Conservation (phyloP, 2,888 invertebrate genomes). For the Andrena haemorrhoa region DNA sequence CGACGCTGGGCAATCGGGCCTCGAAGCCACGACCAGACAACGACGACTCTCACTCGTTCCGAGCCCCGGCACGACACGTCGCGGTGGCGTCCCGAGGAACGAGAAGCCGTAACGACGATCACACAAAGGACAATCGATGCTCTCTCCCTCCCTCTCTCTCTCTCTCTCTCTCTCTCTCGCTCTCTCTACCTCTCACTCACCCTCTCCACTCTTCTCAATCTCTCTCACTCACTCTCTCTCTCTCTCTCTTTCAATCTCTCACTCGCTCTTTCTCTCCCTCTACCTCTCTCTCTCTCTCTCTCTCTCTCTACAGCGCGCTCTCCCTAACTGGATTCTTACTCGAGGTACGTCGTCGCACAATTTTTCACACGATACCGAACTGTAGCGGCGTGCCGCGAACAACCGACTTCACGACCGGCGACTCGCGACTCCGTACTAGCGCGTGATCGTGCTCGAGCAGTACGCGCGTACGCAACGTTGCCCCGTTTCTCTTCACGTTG, state of each 20-base stretch:
- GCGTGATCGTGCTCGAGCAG: neutral
- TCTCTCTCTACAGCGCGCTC: slow-evolving; percentile 18
- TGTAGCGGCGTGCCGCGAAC: slow-evolving; percentile 13
- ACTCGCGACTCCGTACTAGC: neutral
- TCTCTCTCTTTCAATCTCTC: slow-evolving; percentile 26
- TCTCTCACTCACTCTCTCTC: slow-evolving; percentile 28
- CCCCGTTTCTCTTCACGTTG: slow-evolving; percentile 50
- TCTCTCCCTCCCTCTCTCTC: slow-evolving; percentile 41
- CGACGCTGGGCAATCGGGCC: slow-evolving; percentile 40
- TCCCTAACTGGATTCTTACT: slow-evolving; percentile 14
- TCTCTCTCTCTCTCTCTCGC: slow-evolving; percentile 34
- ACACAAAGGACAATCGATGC: slow-evolving; percentile 65
- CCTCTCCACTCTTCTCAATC: slow-evolving; percentile 33
- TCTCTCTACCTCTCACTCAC: slow-evolving; percentile 27
- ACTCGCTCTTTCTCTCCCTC: slow-evolving; percentile 9
- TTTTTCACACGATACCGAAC: slow-evolving; percentile 27
- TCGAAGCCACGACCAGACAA: slow-evolving; percentile 24
- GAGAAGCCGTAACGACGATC: slow-evolving; percentile 60
- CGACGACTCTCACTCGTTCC: slow-evolving; percentile 38
- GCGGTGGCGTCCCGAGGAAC: slow-evolving; percentile 59
- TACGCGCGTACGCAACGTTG: slow-evolving; percentile 17
- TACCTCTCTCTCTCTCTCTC: slow-evolving; percentile 18
- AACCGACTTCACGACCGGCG: slow-evolving; percentile 1
- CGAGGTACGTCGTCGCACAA: slow-evolving; percentile 16
- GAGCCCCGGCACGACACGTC: slow-evolving; percentile 58